Conservation (phyloP, 2,113 vertebrate species). For the Australoheros scitulus region DNA sequence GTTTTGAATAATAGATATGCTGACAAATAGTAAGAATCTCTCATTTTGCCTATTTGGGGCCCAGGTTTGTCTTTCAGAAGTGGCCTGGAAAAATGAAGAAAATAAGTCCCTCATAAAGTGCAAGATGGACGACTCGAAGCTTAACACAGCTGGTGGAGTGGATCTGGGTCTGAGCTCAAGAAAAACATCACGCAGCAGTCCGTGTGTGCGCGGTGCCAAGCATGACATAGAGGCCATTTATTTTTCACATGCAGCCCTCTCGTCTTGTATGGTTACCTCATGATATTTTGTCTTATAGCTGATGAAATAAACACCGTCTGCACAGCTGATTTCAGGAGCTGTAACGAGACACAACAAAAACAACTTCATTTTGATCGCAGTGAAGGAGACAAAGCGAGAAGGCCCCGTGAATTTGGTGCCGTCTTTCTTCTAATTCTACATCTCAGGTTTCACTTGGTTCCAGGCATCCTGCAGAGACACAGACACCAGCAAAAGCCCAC, state of each 20-base stretch:
- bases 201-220: slow-evolving; percentile 50
- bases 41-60: slow-evolving; percentile 36
- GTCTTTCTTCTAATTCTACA: slow-evolving; percentile 37
- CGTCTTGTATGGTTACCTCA: slow-evolving; percentile 9
- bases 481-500: slow-evolving; percentile 35
- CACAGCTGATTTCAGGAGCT: background rate
- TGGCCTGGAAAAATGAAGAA: slow-evolving; percentile 45
- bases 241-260: slow-evolving; percentile 55
- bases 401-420: background rate
- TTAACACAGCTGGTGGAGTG: slow-evolving; percentile 65
- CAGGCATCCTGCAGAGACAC: slow-evolving; percentile 51
- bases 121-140: slow-evolving; percentile 57
- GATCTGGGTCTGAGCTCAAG: slow-evolving; percentile 47
- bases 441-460: slow-evolving; percentile 67
- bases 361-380: background rate
- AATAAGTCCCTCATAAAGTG: slow-evolving; percentile 57
- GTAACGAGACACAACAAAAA: slow-evolving; percentile 31
- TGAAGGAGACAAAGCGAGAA: slow-evolving; percentile 1
- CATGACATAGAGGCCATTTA: slow-evolving; percentile 70
- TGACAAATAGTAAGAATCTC: slow-evolving; percentile 54
- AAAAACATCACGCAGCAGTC: slow-evolving; percentile 62
- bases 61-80: slow-evolving; percentile 54
- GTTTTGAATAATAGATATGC: slow-evolving; percentile 50
- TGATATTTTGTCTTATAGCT: slow-evolving; percentile 3
- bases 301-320: slow-evolving; percentile 15